Conservation (phyloP, 2,888 invertebrate genomes). For the Eurytoma californica region DNA sequence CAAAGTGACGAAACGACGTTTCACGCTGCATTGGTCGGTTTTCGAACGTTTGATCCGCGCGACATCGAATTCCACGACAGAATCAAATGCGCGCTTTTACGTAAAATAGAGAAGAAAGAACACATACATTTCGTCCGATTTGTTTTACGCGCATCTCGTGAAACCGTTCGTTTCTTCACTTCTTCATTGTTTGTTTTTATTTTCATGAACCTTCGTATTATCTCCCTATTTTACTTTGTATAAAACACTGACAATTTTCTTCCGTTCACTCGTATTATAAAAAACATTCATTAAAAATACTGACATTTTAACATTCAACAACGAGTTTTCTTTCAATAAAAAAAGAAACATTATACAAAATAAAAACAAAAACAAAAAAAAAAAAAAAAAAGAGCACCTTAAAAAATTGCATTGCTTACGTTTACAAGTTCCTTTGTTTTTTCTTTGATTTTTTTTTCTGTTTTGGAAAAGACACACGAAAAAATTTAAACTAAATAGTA, state of each 20-base stretch:
- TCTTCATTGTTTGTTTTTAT: background rate
- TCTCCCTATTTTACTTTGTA: conserved; percentile 10
- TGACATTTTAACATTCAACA: conserved; percentile 33
- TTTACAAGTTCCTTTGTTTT: background rate
- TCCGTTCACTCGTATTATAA: conserved; percentile 18
- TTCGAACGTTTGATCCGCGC: conserved; percentile 12
- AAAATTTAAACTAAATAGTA: conserved; percentile 50
- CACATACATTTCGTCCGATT: conserved; percentile 37
- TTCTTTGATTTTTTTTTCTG: too few relatives aligned
- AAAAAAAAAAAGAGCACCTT: conserved; percentile 38
- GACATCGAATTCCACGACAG: conserved; percentile 18
- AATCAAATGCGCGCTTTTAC: conserved; percentile 35
- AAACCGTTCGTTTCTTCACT: conserved; percentile 4
- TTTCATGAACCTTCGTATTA: background rate
- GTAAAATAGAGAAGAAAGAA: conserved; percentile 17
- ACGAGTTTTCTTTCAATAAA: conserved; percentile 18
- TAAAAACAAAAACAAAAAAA: background rate
- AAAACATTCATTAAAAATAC: conserved; percentile 46
- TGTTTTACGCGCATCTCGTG: conserved; percentile 39
- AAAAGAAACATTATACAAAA: background rate
- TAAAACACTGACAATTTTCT: conserved; percentile 32
- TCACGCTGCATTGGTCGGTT: conserved; percentile 41
- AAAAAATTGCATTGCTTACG: conserved; percentile 34
- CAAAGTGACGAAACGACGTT: conserved; percentile 50
- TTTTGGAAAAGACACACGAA: conserved; percentile 40